Evolutionary conservation across 2,113 vertebrate species (phyloP).

Genomic region (Leptodactylus fuscus): DNA sequence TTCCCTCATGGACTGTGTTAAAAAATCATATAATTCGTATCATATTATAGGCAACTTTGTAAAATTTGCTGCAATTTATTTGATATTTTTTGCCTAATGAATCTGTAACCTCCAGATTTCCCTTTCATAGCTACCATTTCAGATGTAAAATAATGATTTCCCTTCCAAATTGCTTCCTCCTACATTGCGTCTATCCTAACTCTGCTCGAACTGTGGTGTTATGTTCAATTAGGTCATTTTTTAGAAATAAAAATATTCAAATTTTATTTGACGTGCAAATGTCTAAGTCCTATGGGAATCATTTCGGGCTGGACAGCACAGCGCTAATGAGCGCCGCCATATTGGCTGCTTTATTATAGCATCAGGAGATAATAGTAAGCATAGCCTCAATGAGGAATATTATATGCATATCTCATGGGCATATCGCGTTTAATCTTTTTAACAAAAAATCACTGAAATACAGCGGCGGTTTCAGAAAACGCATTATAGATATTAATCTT

Average conservation of each 20-base stretch:
- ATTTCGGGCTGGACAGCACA: not conserved
- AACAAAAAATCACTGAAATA: not conserved
- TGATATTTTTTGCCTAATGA: not conserved
- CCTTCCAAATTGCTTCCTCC: not conserved
- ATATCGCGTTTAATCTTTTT: not conserved
- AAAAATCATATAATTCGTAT: no score
- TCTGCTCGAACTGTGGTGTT: not conserved
- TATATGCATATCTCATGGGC: not conserved
- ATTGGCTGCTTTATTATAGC: not conserved
- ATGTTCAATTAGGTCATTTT: slow-evolving; percentile 22
- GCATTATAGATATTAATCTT: not conserved
- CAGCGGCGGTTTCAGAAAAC: not conserved
- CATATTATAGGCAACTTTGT: no score
- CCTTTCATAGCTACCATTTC: not conserved
- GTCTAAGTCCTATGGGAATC: slow-evolving; percentile 3
- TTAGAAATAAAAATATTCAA: not conserved
- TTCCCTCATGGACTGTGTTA: no score
- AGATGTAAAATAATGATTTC: not conserved
- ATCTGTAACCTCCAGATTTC: not conserved
- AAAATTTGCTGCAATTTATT: not conserved
- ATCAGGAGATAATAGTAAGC: not conserved
- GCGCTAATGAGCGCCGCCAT: not conserved
- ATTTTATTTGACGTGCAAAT: slow-evolving; percentile 20
- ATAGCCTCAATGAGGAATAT: not conserved
- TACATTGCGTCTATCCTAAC: not conserved